These are phyloP conservation scores for Amphiprion ocellaris DNA, from an alignment of 2,113 vertebrate genomes.

Conservation along the genomic window DNA sequence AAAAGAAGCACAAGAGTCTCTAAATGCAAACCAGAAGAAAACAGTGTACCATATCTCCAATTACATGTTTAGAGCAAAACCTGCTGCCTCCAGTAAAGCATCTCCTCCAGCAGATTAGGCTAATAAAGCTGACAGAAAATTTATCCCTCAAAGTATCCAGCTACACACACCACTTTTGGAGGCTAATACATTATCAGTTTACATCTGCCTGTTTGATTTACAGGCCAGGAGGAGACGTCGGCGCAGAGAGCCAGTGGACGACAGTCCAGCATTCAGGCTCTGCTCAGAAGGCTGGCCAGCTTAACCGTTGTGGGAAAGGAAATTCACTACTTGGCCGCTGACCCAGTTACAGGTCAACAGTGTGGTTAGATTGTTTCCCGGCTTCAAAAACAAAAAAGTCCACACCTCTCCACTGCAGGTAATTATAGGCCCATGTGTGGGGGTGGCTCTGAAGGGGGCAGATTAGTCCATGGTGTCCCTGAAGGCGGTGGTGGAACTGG, in stretches of 20 bases:
- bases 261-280: constrained; percentile 23
- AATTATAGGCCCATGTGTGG: constrained; percentile 37
- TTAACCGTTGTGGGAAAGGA: constrained; percentile 54
- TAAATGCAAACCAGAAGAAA: constrained; percentile 58
- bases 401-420: constrained; percentile 45
- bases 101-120: constrained; percentile 27
- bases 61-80: constrained; percentile 47
- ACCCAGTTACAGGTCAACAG: constrained; percentile 61
- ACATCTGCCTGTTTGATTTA: constrained; percentile 25
- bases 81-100: constrained; percentile 16
- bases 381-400: constrained; percentile 55
- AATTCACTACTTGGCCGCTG: constrained; percentile 50
- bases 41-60: constrained; percentile 44
- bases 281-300: constrained; percentile 9
- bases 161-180: not conserved
- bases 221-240: constrained; percentile 1
- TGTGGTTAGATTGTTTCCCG: constrained; percentile 61
- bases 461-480: constrained; percentile 45
- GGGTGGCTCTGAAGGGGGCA: constrained; percentile 29
- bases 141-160: constrained; percentile 11
- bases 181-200: constrained; percentile 18
- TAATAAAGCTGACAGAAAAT: constrained; percentile 28
- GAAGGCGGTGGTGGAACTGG: constrained; percentile 50
- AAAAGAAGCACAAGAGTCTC: constrained; percentile 11
- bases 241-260: not conserved